These are phyloP conservation scores for Rugalucina vietnamica DNA, from an alignment of 2,888 invertebrate genomes.

Conservation along the genomic window DNA sequence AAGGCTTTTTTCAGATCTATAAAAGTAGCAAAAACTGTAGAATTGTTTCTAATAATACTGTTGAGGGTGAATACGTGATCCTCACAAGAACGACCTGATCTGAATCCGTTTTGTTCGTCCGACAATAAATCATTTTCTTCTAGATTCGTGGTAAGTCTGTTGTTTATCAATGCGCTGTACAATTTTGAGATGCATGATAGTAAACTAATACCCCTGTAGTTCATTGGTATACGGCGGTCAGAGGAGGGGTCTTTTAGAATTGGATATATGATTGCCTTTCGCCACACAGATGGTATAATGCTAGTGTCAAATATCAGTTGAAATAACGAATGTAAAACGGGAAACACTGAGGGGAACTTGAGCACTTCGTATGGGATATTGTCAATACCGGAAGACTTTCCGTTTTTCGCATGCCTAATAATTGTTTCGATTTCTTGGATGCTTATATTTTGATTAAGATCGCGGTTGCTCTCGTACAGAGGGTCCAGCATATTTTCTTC, in stretches of 20 bases:
- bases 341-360: conserved; percentile 23
- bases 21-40: neutral
- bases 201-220: conserved; percentile 47
- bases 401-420: neutral
- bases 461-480: neutral
- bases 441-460: neutral
- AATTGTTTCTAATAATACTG: conserved; percentile 22
- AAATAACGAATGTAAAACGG: conserved; percentile 32
- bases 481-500: neutral
- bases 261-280: conserved; percentile 41
- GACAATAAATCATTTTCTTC: conserved; percentile 24
- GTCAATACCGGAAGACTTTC: conserved; percentile 23
- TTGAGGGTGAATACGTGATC: conserved; percentile 40
- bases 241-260: conserved; percentile 24
- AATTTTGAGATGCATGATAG: conserved; percentile 45
- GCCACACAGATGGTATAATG: conserved; percentile 30
- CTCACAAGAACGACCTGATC: conserved; percentile 38
- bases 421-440: neutral
- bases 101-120: conserved; percentile 50
- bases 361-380: conserved; percentile 27
- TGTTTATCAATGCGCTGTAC: conserved; percentile 42
- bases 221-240: conserved; percentile 47
- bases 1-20: conserved; percentile 10
- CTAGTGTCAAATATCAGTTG: conserved; percentile 29
- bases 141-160: conserved; percentile 14